phyloP scores from a whole-genome alignment of 2,797 vertebrate genomes.

The Phataginus tricuspis region DNA sequence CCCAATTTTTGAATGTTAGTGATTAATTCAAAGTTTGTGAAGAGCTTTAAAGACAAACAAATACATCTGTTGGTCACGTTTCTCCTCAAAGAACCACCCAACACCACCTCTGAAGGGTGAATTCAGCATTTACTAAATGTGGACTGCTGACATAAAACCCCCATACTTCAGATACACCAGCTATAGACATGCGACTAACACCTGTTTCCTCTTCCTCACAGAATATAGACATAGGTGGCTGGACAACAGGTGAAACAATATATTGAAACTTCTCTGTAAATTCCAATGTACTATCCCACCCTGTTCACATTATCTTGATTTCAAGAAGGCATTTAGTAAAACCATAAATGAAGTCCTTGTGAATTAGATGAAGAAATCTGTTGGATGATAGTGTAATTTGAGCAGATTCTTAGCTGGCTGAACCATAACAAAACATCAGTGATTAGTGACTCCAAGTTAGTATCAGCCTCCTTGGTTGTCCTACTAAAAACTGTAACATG shows the following conservation, averaged over 20 bases:
- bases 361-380: not conserved
- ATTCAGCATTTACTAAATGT: not conserved
- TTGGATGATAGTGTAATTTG: not conserved
- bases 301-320: not conserved
- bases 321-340: not conserved
- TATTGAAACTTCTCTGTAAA: not conserved
- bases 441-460: not conserved
- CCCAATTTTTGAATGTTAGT: not conserved
- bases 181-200: not conserved
- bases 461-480: not conserved
- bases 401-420: not conserved
- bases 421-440: not conserved
- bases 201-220: not conserved
- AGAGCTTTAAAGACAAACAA: not conserved
- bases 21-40: not conserved
- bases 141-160: not conserved
- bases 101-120: not conserved
- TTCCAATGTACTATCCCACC: not conserved
- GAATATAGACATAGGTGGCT: too few relatives aligned
- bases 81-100: not conserved
- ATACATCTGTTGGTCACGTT: not conserved
- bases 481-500: not conserved
- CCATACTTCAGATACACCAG: not conserved
- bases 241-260: not conserved
- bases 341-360: not conserved